Base-by-base conservation (phyloP, 2,797 vertebrate genomes). In the Pangasius krempfi region DNA sequence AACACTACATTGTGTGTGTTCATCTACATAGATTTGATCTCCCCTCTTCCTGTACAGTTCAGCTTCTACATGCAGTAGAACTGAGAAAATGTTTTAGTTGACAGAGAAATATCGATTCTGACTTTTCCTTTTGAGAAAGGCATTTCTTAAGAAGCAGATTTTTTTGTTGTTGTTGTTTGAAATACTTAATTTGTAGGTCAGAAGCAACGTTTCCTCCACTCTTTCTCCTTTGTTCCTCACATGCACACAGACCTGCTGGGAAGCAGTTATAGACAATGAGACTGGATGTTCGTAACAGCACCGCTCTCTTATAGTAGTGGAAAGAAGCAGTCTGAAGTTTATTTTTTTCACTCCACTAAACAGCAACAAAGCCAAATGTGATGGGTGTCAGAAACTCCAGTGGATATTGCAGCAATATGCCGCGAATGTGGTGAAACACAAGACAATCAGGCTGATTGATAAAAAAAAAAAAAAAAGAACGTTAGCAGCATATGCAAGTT, bases 181-280 rank as follows among this genome's bases (percentile, higher is more conserved):
- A 80, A 80, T 30, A 40, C 78, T 81, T 58, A 58, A 81, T 81
- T 40, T 81, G 54, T 58, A 37, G 54, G 54, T 60, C 54, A 60
- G 79, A 27, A 37, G 54, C 12, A 33, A 27, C 79, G 14, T 40
- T 81, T 60, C 79, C 54, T 40, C 79, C 33, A 25, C 20, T 16
- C 30, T 13, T 58, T 2, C 22, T 81, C 12, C 79, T 58, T 50
- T 78, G 7, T 79, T 52, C 79, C 22, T 81, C 54, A 25, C 54
- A 14, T 58, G 33, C 54, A 40, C 79, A 14, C 18, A 25, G 30
- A 54, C 30, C 54, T 81, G 54, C 54, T 81, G 79, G 79, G 79
- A 60, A 60, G 60, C 56, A 14, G 54, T 60, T 81, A 60, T 60
- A 81, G 79, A 81, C 30, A 25, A 60, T 40, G 54, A 80, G 54